A percentile compares a stretch with the other conserved stretches of the same genome.
Conservation (phyloP, 2,888 invertebrate genomes). For the Drosophila nigricruria region DNA sequence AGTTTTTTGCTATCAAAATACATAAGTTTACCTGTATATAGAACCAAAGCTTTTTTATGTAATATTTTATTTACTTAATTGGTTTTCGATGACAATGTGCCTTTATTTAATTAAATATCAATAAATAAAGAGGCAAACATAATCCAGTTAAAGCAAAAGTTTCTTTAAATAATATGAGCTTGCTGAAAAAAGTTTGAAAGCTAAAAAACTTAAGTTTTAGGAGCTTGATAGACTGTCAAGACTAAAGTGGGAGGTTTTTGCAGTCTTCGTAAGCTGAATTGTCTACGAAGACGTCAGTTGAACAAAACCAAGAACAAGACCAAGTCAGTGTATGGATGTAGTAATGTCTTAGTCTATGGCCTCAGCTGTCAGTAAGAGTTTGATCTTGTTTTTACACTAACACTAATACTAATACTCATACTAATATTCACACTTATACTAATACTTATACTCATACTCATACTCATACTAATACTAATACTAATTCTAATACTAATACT, state of each 20-base stretch:
- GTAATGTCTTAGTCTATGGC: no score
- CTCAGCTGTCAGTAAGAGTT: no score
- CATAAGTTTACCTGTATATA: constrained; percentile 29
- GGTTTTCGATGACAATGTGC: background rate
- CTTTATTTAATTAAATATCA: background rate
- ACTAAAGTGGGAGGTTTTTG: no score
- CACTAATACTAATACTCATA: background rate
- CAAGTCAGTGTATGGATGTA: no score
- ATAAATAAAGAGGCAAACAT: background rate
- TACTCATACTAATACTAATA: background rate
- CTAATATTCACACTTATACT: background rate
- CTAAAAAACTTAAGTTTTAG: background rate
- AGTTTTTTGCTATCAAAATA: constrained; percentile 30
- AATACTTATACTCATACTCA: background rate
- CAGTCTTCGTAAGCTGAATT: background rate
- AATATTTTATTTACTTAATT: background rate
- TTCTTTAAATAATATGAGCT: background rate
- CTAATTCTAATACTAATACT: background rate
- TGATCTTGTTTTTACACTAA: no score
- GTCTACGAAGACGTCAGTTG: no score
- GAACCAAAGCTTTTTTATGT: background rate
- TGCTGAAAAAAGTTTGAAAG: background rate
- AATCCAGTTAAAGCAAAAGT: background rate
- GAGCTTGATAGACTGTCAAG: background rate
- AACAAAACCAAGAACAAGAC: no score